These are phyloP conservation scores for Symphodus melops DNA, from an alignment of 2,113 vertebrate genomes.

Conservation along the genomic window DNA sequence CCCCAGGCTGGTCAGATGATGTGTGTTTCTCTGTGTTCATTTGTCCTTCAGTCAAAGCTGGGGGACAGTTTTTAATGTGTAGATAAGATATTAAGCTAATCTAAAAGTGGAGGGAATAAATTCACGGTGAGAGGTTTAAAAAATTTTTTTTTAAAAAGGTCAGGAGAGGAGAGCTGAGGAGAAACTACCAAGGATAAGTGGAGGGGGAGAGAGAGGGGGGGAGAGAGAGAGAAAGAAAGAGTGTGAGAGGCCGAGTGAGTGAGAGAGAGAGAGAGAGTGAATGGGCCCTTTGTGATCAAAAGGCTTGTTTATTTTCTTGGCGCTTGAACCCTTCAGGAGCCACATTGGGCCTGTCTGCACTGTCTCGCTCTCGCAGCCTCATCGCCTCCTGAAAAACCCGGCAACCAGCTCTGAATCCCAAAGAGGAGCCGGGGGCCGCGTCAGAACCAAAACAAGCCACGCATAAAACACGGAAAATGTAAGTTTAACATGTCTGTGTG, in stretches of 20 bases:
- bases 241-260: slow-evolving; percentile 49
- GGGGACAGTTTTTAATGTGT: not conserved
- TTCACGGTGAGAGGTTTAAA: slow-evolving; percentile 7
- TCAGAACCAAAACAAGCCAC: slow-evolving; percentile 48
- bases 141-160: slow-evolving; percentile 51
- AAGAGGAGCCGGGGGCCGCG: slow-evolving; percentile 3
- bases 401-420: slow-evolving; percentile 39
- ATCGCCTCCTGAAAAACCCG: slow-evolving; percentile 37
- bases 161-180: slow-evolving; percentile 61
- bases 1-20: slow-evolving; percentile 31
- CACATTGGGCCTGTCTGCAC: slow-evolving; percentile 76
- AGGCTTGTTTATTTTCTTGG: slow-evolving; percentile 87
- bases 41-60: slow-evolving; percentile 26
- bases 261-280: slow-evolving; percentile 75
- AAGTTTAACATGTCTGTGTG: not conserved
- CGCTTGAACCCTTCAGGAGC: slow-evolving; percentile 82
- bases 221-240: slow-evolving; percentile 35
- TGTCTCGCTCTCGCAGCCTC: slow-evolving; percentile 58
- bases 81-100: slow-evolving; percentile 14
- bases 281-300: slow-evolving; percentile 89
- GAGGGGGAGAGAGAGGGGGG: slow-evolving; percentile 25
- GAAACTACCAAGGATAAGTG: slow-evolving; percentile 41
- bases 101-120: slow-evolving; percentile 14
- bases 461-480: not conserved
- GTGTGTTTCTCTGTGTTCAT: slow-evolving; percentile 25